Percentiles rank a stretch among this genome's conserved stretches.
Conservation (phyloP, 2,113 vertebrate species). For the Scatophagus argus region DNA sequence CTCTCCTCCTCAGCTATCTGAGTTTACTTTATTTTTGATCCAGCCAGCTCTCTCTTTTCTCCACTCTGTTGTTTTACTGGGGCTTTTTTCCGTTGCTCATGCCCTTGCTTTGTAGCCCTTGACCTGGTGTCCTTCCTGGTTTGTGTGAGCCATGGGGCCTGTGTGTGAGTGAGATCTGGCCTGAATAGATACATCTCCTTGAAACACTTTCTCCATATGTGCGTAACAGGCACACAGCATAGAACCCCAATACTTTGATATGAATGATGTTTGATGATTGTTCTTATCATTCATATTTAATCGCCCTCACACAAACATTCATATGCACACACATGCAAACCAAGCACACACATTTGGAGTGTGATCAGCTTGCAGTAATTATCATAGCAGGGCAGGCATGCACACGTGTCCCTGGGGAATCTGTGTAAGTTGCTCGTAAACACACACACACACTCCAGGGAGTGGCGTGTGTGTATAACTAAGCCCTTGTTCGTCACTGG, state of each 20-base stretch:
- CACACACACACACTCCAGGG: constrained; percentile 64
- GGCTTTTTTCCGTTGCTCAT: constrained; percentile 52
- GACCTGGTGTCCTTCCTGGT: constrained; percentile 57
- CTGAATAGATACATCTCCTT: constrained; percentile 35
- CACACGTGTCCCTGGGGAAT: constrained; percentile 71
- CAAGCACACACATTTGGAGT: constrained; percentile 38
- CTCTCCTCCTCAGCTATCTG: constrained; percentile 29
- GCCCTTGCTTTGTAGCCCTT: constrained; percentile 59
- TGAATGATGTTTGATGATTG: constrained; percentile 14
- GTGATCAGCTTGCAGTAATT: constrained; percentile 63
- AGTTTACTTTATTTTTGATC: constrained; percentile 53
- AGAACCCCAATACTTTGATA: constrained; percentile 28
- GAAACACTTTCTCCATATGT: constrained; percentile 6
- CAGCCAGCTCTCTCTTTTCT: constrained; percentile 42
- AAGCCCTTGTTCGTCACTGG: constrained; percentile 75
- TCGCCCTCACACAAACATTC: constrained; percentile 20
- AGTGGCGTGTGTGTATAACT: constrained; percentile 71
- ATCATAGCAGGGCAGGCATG: constrained; percentile 74
- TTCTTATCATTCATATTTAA: too few relatives aligned
- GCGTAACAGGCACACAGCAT: neutral
- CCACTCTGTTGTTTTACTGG: constrained; percentile 34
- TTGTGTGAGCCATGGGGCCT: constrained; percentile 21
- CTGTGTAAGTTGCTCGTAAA: constrained; percentile 68
- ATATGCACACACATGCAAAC: constrained; percentile 16
- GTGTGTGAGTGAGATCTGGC: constrained; percentile 8